A percentile compares a stretch with the other conserved stretches of the same genome.
Conservation (phyloP, 2,888 invertebrate genomes). For the Steinernema carpocapsae region DNA sequence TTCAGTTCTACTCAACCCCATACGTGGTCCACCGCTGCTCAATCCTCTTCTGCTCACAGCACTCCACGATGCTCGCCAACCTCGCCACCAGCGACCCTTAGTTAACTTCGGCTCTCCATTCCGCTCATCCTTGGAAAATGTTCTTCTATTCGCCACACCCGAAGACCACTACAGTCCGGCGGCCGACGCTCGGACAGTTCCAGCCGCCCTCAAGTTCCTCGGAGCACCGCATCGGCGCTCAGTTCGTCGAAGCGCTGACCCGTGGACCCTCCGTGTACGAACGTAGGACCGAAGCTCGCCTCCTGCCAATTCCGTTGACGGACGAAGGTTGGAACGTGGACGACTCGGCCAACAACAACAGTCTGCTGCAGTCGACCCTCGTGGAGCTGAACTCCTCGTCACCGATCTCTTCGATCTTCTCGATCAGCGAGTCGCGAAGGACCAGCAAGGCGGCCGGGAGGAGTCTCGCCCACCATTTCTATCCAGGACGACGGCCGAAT, state of each 20-base stretch:
- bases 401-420: conserved; percentile 59
- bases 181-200: conserved; percentile 44
- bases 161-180: conserved; percentile 41
- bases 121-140: conserved; percentile 43
- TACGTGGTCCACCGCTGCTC: conserved; percentile 22
- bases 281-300: not conserved
- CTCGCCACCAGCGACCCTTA: not conserved
- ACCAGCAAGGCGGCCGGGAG: conserved; percentile 41
- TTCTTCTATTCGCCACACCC: conserved; percentile 63
- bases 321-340: conserved; percentile 37
- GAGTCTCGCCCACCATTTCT: conserved; percentile 63
- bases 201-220: conserved; percentile 21
- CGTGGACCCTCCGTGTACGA: conserved; percentile 43
- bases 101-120: conserved; percentile 32
- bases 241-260: conserved; percentile 42
- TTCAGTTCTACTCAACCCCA: not conserved
- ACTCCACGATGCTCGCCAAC: conserved; percentile 32
- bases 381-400: conserved; percentile 46
- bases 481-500: conserved; percentile 66
- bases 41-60: conserved; percentile 30
- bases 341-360: conserved; percentile 42
- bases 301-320: not conserved
- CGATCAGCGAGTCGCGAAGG: conserved; percentile 49
- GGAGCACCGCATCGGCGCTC: conserved; percentile 38
- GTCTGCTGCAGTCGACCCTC: conserved; percentile 35